Conservation (phyloP, 2,113 vertebrate genomes). For the Lagopus leucura region DNA sequence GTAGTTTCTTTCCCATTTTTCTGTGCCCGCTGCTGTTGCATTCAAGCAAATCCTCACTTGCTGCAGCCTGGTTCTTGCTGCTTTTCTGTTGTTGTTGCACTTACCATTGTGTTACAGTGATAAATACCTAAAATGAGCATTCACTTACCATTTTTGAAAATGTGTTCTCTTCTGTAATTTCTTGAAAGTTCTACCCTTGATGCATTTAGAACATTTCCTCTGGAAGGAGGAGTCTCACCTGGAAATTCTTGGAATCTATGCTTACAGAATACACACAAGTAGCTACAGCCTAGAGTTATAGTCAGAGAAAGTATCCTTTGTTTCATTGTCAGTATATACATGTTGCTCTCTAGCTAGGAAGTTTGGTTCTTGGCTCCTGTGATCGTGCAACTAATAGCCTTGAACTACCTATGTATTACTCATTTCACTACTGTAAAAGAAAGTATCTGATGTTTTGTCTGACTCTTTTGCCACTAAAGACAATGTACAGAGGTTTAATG, state of each 20-base stretch:
- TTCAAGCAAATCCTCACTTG: too few species aligned
- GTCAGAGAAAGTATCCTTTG: neutral
- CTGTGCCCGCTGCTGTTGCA: too few species aligned
- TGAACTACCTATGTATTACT: neutral
- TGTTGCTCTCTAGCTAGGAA: neutral
- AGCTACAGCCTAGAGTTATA: neutral
- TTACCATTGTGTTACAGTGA: neutral
- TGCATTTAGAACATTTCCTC: neutral
- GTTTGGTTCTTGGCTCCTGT: neutral
- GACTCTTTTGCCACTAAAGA: neutral
- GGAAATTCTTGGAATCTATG: neutral
- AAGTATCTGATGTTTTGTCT: neutral
- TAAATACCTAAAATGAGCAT: neutral
- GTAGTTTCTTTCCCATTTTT: too few species aligned
- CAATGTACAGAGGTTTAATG: neutral
- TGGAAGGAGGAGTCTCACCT: neutral
- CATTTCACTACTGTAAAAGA: neutral
- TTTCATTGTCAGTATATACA: neutral
- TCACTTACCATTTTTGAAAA: neutral
- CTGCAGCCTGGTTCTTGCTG: too few species aligned
- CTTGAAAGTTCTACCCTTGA: conserved; percentile 3
- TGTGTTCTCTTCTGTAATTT: neutral
- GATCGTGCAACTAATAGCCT: neutral
- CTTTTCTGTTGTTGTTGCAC: too few species aligned
- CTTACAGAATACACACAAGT: neutral